Evolutionary conservation across 2,888 invertebrate genomes (phyloP).

Genomic region (Desoria tigrina): DNA sequence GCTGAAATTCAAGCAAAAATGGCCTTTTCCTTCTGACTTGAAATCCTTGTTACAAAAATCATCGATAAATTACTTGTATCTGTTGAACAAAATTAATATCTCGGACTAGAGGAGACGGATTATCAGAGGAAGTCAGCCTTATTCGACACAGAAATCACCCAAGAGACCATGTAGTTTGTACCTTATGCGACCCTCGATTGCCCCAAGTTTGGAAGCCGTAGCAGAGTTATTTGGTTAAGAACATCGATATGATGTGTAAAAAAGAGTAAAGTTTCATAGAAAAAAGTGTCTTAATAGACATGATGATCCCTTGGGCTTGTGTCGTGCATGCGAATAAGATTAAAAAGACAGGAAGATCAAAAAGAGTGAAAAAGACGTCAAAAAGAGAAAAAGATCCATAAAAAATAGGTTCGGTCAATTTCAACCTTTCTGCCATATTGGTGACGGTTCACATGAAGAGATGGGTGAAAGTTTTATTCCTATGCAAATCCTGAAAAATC

Average conservation of each 20-base stretch:
- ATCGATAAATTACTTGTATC: too few species aligned
- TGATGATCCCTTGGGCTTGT: constrained; percentile 14
- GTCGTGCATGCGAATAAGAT: constrained; percentile 9
- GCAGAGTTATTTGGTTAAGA: constrained; percentile 8
- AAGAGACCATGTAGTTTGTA: constrained; percentile 15
- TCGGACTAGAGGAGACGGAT: neutral
- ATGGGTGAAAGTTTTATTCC: constrained; percentile 28
- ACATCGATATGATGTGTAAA: neutral
- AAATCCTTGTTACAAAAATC: neutral
- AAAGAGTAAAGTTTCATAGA: neutral
- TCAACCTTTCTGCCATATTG: constrained; percentile 39
- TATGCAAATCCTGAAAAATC: constrained; percentile 46
- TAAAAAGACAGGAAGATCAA: constrained; percentile 41
- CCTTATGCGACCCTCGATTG: neutral
- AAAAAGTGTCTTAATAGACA: constrained; percentile 1
- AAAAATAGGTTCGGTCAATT: constrained; percentile 48
- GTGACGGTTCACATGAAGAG: constrained; percentile 38
- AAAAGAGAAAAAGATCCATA: constrained; percentile 50
- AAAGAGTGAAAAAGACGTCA: constrained; percentile 50
- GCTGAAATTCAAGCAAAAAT: constrained; percentile 13
- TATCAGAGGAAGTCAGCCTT: constrained; percentile 10
- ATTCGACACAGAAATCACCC: neutral
- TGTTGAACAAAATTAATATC: too few species aligned
- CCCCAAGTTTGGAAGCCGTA: neutral
- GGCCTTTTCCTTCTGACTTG: neutral